A percentile compares a stretch with the other conserved stretches of the same genome.
These are phyloP conservation scores for Eupithecia exiguata DNA, from an alignment of 2,888 invertebrate species.

Conservation along the genomic window DNA sequence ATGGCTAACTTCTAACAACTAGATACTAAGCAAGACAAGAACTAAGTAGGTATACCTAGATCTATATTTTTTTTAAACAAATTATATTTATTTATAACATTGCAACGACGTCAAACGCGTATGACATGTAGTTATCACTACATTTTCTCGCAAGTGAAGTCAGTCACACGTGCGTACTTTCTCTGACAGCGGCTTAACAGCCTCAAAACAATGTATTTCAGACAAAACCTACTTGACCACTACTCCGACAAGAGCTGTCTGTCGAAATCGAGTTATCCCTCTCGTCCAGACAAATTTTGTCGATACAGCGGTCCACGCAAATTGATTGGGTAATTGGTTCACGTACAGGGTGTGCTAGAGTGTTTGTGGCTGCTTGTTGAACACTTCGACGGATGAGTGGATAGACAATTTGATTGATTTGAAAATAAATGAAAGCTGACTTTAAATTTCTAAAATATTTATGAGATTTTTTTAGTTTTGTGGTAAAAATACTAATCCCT, in stretches of 20 bases:
- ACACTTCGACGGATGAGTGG: neutral
- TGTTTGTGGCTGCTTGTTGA: neutral
- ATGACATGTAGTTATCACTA: too few relatives aligned
- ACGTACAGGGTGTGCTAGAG: slow-evolving; percentile 23
- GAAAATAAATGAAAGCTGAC: neutral
- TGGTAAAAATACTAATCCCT: too few relatives aligned
- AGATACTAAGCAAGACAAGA: too few relatives aligned
- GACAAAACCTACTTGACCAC: neutral
- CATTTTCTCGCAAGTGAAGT: too few relatives aligned
- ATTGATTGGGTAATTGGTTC: slow-evolving; percentile 41
- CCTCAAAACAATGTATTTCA: neutral
- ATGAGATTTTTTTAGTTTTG: too few relatives aligned
- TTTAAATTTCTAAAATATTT: neutral
- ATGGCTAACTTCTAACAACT: too few relatives aligned
- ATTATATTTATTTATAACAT: too few relatives aligned
- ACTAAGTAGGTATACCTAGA: too few relatives aligned
- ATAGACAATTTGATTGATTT: neutral
- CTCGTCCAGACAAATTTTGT: slow-evolving; percentile 17
- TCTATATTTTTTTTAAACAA: too few relatives aligned
- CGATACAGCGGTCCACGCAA: slow-evolving; percentile 20
- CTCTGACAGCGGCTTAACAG: neutral
- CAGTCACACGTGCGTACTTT: too few relatives aligned
- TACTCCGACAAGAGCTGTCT: neutral
- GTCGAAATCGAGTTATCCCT: slow-evolving; percentile 25
- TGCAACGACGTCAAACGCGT: too few relatives aligned